A percentile compares a stretch with the other conserved stretches of the same genome.
Evolutionary conservation across 2,113 vertebrate species (phyloP).

Genomic region (Oncorhynchus tshawytscha): DNA sequence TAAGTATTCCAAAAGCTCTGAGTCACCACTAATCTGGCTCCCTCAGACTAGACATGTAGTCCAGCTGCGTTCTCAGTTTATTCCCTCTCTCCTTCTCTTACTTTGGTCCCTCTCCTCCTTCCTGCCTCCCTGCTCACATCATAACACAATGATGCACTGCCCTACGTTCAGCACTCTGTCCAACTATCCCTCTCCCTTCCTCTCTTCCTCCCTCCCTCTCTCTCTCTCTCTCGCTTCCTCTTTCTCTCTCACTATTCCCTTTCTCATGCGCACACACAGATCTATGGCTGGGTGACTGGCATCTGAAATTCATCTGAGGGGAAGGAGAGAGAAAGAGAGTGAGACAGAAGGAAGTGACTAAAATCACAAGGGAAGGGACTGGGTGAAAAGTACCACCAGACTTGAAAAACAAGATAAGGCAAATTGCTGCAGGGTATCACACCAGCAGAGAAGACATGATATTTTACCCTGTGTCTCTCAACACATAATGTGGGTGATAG

Average conservation of each 20-base stretch:
- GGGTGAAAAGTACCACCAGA: conserved; percentile 68
- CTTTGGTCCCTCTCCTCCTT: conserved; percentile 53
- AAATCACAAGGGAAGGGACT: conserved; percentile 67
- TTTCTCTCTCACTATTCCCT: conserved; percentile 25
- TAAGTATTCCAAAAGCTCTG: conserved; percentile 16
- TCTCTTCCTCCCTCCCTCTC: conserved; percentile 3
- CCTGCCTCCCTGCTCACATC: conserved; percentile 42
- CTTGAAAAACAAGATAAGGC: conserved; percentile 47
- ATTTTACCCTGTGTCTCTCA: neutral
- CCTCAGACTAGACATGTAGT: conserved; percentile 20
- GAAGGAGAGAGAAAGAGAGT: neutral
- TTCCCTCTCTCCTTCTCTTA: conserved; percentile 35
- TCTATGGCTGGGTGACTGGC: conserved; percentile 51
- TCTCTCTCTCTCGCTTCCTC: conserved; percentile 49
- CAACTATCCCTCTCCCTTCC: conserved; percentile 32
- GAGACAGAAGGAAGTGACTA: conserved; percentile 50
- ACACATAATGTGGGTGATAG: neutral
- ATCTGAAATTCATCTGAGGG: conserved; percentile 32
- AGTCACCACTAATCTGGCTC: conserved; percentile 39
- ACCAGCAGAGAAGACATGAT: neutral
- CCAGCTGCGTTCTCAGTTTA: conserved; percentile 41
- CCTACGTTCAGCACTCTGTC: conserved; percentile 37
- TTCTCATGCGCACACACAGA: conserved; percentile 7
- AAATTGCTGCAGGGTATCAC: neutral
- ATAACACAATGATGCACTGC: conserved; percentile 47